phyloP scores from a whole-genome alignment of 2,113 vertebrate species.

The Colistium nudipinnis region DNA sequence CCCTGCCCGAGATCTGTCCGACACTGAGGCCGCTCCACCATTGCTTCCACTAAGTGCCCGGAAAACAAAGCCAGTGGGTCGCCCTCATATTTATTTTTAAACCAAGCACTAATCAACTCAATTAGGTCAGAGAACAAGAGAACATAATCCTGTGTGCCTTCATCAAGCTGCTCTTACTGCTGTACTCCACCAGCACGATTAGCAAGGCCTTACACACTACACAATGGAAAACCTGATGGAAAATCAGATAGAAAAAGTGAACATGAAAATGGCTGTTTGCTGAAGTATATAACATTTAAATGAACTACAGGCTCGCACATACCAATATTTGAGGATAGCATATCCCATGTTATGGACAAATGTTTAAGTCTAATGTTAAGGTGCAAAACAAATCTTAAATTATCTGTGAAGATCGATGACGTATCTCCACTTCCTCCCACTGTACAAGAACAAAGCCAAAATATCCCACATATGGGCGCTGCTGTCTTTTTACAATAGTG shows the following conservation, averaged over 20 bases:
- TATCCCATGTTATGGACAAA: too few relatives aligned
- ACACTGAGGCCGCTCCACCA: constrained; percentile 18
- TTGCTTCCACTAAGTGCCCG: constrained; percentile 21
- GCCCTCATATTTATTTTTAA: constrained; percentile 78
- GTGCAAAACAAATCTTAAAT: too few relatives aligned
- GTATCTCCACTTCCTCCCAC: too few relatives aligned
- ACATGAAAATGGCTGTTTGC: constrained; percentile 29
- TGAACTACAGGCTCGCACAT: too few relatives aligned
- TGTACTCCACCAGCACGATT: constrained; percentile 56
- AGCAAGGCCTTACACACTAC: constrained; percentile 28
- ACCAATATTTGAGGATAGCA: too few relatives aligned
- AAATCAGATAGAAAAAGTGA: constrained; percentile 32
- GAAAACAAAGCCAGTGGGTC: constrained; percentile 75
- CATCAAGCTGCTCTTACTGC: constrained; percentile 42
- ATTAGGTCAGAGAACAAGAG: constrained; percentile 75
- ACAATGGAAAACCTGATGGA: constrained; percentile 36
- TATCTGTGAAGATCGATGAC: too few relatives aligned
- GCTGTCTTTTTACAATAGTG: too few relatives aligned
- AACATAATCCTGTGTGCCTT: constrained; percentile 63
- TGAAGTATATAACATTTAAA: background rate
- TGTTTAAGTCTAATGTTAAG: too few relatives aligned
- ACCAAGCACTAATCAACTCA: constrained; percentile 75
- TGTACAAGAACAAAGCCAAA: background rate
- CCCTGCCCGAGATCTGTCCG: constrained; percentile 16
- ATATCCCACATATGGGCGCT: too few relatives aligned